A percentile compares a stretch with the other conserved stretches of the same genome.
Evolutionary conservation across 2,113 vertebrate genomes (phyloP).

Genomic region (Crocuta crocuta): DNA sequence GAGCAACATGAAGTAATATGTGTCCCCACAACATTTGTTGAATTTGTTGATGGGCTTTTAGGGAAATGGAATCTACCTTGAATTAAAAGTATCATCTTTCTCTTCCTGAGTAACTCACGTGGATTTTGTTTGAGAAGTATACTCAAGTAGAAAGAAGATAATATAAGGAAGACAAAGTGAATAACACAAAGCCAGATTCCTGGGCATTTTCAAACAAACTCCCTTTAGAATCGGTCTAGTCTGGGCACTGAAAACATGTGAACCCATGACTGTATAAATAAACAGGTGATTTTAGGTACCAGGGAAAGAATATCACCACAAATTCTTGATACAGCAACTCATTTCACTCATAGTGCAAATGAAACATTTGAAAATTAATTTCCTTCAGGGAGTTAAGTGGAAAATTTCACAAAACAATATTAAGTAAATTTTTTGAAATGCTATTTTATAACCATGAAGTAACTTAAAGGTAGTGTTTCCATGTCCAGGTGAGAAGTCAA

Average conservation of each 20-base stretch:
- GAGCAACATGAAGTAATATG: not conserved
- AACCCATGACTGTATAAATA: slow-evolving; percentile 53
- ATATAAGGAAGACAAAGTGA: slow-evolving; percentile 1
- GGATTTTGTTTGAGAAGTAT: not conserved
- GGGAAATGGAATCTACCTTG: not conserved
- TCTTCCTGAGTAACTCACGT: not conserved
- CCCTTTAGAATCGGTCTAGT: slow-evolving; percentile 15
- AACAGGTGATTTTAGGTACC: slow-evolving; percentile 19
- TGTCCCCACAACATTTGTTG: not conserved
- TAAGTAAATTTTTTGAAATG: not conserved
- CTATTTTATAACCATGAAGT: not conserved
- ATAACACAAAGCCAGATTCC: slow-evolving; percentile 50
- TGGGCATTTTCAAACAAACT: slow-evolving; percentile 55
- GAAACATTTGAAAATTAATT: slow-evolving; percentile 37
- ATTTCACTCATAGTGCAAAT: slow-evolving; percentile 39
- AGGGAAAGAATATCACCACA: slow-evolving; percentile 50
- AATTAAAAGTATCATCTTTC: slow-evolving; percentile 6
- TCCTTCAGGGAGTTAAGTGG: slow-evolving; percentile 43
- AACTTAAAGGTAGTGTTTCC: slow-evolving; percentile 38
- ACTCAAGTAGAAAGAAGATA: not conserved
- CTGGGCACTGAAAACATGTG: slow-evolving; percentile 41
- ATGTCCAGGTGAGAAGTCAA: slow-evolving; percentile 29
- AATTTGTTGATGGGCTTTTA: not conserved
- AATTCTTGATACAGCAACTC: slow-evolving; percentile 54
- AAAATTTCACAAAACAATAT: slow-evolving; percentile 64